These are phyloP conservation scores for Synergus itoensis DNA, from an alignment of 2,888 invertebrate genomes.

Conservation along the genomic window DNA sequence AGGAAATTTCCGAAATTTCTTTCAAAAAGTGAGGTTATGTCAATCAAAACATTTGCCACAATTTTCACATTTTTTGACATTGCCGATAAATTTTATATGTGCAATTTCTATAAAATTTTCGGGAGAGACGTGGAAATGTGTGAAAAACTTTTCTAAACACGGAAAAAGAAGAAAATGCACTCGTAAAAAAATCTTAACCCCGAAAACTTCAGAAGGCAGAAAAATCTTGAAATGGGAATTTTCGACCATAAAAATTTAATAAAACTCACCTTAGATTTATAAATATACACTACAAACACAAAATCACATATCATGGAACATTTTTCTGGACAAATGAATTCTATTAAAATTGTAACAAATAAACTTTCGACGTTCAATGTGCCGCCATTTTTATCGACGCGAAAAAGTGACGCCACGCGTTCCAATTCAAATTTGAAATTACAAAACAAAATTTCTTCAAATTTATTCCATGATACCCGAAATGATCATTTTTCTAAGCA, in stretches of 20 bases:
- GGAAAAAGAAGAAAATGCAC: not conserved
- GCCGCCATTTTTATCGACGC: not conserved
- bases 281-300: not conserved
- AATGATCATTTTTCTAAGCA: not conserved
- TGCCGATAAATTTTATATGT: not conserved
- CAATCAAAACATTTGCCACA: constrained; percentile 6
- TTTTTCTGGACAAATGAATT: constrained; percentile 46
- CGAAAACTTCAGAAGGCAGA: not conserved
- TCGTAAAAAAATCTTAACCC: not conserved
- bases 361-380: not conserved
- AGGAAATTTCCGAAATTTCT: not conserved
- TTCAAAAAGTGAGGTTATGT: constrained; percentile 14
- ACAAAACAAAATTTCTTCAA: not conserved
- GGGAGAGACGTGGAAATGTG: not conserved
- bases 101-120: not conserved
- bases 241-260: not conserved
- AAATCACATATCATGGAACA: constrained; percentile 30
- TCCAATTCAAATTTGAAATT: constrained; percentile 45
- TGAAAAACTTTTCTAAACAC: not conserved
- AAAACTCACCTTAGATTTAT: not conserved
- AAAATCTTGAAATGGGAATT: not conserved
- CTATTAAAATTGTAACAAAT: constrained; percentile 6
- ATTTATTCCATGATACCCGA: not conserved
- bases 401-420: constrained; percentile 48
- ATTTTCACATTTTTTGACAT: not conserved